Conservation (phyloP, 2,113 vertebrate species). For the Coregonus clupeaformis region DNA sequence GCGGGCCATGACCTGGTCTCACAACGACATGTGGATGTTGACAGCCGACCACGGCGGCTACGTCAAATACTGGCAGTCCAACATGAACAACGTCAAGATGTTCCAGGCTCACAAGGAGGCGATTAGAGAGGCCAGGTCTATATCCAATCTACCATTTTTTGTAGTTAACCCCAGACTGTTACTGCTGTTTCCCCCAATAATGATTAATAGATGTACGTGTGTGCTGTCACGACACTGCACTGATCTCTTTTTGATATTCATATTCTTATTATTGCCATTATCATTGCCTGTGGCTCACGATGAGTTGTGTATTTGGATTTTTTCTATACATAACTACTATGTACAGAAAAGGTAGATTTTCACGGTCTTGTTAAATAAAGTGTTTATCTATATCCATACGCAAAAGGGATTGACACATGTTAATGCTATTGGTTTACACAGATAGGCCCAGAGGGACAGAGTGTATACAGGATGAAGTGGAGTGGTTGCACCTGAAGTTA, state of each 20-base stretch:
- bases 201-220: conserved; percentile 88
- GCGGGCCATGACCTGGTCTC: conserved; percentile 99
- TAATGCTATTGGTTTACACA: conserved; percentile 22
- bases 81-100: conserved; percentile 99
- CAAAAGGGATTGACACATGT: conserved; percentile 22
- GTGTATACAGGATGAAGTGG: conserved; percentile 35
- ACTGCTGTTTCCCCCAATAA: conserved; percentile 73
- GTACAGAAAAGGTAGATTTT: conserved; percentile 80
- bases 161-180: conserved; percentile 86
- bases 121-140: conserved; percentile 99
- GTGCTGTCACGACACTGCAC: conserved; percentile 90
- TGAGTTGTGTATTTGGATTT: conserved; percentile 78
- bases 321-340: conserved; percentile 80
- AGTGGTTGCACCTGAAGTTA: conserved; percentile 39
- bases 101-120: conserved; percentile 99
- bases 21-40: conserved; percentile 99
- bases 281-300: conserved; percentile 78
- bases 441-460: conserved; percentile 30
- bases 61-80: conserved; percentile 99
- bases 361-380: conserved; percentile 92
- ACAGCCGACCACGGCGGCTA: conserved; percentile 98
- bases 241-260: conserved; percentile 55
- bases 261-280: background rate
- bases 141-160: conserved; percentile 97
- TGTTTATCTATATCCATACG: conserved; percentile 79